Evolutionary conservation across 2,888 invertebrate species (phyloP).

Genomic region (Cheilosia vulpina): DNA sequence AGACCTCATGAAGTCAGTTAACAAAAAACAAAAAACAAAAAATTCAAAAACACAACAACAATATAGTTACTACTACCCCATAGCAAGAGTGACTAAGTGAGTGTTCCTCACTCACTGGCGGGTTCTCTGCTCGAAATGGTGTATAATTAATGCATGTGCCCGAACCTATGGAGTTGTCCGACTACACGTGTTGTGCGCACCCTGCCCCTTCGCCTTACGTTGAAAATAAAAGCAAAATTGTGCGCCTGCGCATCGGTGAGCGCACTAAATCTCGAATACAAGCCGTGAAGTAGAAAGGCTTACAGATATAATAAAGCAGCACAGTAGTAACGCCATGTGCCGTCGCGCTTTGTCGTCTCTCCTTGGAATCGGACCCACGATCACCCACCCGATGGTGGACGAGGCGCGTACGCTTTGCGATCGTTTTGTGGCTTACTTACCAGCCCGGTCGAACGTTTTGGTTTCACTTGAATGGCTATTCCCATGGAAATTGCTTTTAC

Average conservation of each 20-base stretch:
- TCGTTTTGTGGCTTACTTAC: constrained; percentile 54
- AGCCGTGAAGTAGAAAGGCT: constrained; percentile 66
- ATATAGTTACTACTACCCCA: constrained; percentile 23
- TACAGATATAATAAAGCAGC: constrained; percentile 52
- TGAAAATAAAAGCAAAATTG: not conserved
- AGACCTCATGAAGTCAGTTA: constrained; percentile 60
- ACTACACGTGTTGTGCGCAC: constrained; percentile 67
- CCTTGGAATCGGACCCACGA: constrained; percentile 47
- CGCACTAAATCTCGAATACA: constrained; percentile 59
- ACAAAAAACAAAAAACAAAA: constrained; percentile 10
- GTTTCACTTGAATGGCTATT: constrained; percentile 47
- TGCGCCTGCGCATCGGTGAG: constrained; percentile 50
- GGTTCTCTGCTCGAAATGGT: constrained; percentile 60
- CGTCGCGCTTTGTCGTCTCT: constrained; percentile 34
- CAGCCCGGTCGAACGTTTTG: constrained; percentile 25
- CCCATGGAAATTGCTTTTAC: constrained; percentile 58
- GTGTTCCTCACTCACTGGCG: constrained; percentile 64
- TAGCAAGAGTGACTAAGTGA: constrained; percentile 61
- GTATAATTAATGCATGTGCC: constrained; percentile 71
- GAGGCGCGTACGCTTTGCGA: constrained; percentile 14
- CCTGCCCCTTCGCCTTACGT: constrained; percentile 4
- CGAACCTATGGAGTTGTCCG: constrained; percentile 64
- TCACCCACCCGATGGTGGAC: constrained; percentile 56
- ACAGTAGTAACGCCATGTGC: constrained; percentile 60
- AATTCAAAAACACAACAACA: constrained; percentile 3